Evolutionary conservation across 1,140 invertebrate genomes (phyloP).

Genomic region (Samia ricini): DNA sequence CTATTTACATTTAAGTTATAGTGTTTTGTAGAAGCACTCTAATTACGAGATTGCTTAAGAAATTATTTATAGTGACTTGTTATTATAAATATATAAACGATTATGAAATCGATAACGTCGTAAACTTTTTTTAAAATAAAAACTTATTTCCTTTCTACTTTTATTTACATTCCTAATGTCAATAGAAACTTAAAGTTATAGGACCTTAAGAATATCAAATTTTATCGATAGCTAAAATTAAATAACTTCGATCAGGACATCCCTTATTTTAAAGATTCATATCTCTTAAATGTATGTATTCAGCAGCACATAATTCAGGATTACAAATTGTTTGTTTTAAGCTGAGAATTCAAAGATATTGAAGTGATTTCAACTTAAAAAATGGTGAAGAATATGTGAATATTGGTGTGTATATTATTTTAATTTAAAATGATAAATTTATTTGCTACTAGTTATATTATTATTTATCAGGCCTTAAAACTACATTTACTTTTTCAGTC

Average conservation of each 20-base stretch:
- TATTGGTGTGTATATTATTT: neutral
- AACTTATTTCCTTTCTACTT: too few relatives aligned
- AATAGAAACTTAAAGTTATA: too few relatives aligned
- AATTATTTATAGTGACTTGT: too few relatives aligned
- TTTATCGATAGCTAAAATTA: constrained; percentile 7
- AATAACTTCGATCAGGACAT: constrained; percentile 25
- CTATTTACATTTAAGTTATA: neutral
- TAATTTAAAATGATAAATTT: neutral
- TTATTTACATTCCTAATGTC: too few relatives aligned
- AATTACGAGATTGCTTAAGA: too few relatives aligned
- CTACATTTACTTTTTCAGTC: too few relatives aligned
- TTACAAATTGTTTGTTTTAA: constrained; percentile 77
- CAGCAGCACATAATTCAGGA: constrained; percentile 75
- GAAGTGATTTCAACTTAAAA: constrained; percentile 59
- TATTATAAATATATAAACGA: too few relatives aligned
- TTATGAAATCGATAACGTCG: too few relatives aligned
- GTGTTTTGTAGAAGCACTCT: neutral
- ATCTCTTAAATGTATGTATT: constrained; percentile 76
- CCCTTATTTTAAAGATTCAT: constrained; percentile 68
- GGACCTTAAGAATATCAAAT: too few relatives aligned
- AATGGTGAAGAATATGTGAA: constrained; percentile 68
- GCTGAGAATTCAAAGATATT: constrained; percentile 68
- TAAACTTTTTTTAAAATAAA: too few relatives aligned
- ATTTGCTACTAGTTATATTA: too few relatives aligned
- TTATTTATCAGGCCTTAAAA: too few relatives aligned